Evolutionary conservation across 2,888 invertebrate species (phyloP).

Genomic region (Meloe dianella): DNA sequence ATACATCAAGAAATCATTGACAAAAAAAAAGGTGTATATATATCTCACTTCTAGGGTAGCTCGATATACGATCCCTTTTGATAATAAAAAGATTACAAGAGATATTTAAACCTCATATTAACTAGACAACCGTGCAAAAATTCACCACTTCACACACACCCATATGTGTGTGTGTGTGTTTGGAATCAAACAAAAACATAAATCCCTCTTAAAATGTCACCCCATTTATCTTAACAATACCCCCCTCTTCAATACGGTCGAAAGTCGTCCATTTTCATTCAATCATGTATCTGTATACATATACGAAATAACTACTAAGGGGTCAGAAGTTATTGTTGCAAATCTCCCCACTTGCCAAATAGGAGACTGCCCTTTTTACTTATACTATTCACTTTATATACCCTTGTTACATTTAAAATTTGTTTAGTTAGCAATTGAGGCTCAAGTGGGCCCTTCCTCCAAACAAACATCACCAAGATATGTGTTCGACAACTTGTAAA

Average conservation of each 20-base stretch:
- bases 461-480: conserved; percentile 3
- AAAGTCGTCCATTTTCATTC: conserved; percentile 55
- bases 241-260: conserved; percentile 41
- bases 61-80: conserved; percentile 6
- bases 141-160: conserved; percentile 47
- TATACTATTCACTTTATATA: conserved; percentile 47
- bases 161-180: neutral
- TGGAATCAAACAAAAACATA: conserved; percentile 38
- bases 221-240: conserved; percentile 38
- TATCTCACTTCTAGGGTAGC: neutral
- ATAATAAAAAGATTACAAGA: conserved; percentile 37
- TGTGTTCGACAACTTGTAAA: conserved; percentile 11
- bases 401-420: conserved; percentile 52
- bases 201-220: conserved; percentile 43
- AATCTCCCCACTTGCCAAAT: conserved; percentile 54
- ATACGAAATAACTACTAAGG: conserved; percentile 49
- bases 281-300: conserved; percentile 31
- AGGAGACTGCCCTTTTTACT: conserved; percentile 54
- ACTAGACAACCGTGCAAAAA: conserved; percentile 58
- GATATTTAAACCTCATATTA: conserved; percentile 52
- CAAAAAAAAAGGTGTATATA: neutral
- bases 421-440: conserved; percentile 53
- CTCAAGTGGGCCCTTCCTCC: conserved; percentile 43
- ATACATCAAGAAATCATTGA: neutral
- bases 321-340: conserved; percentile 57